Evolutionary conservation across 2,888 invertebrate species (phyloP).

Genomic region (Papilio protenor): DNA sequence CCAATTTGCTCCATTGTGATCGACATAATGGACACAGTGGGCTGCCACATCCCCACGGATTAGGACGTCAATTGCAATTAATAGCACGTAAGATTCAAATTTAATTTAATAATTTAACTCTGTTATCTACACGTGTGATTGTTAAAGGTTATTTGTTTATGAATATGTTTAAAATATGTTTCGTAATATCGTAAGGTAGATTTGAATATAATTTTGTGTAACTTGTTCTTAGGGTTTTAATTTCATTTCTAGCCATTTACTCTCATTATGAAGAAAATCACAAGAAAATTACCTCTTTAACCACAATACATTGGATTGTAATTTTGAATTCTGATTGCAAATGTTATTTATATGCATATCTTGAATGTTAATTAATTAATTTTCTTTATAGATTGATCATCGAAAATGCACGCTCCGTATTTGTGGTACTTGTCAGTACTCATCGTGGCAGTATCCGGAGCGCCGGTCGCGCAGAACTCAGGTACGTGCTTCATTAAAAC

Average conservation of each 20-base stretch:
- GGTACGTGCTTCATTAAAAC: conserved; percentile 52
- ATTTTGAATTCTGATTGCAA: too few species aligned
- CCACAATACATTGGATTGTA: too few species aligned
- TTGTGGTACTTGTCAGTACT: conserved; percentile 47
- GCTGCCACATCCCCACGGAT: conserved; percentile 22
- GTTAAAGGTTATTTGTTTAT: not conserved
- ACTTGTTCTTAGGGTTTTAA: too few species aligned
- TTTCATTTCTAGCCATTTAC: too few species aligned
- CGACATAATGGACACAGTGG: conserved; percentile 25
- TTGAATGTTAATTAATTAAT: not conserved
- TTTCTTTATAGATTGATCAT: conserved; percentile 25
- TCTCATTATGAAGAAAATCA: too few species aligned
- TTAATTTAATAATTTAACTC: not conserved
- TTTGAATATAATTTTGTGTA: too few species aligned
- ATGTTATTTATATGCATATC: not conserved
- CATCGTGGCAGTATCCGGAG: conserved; percentile 51
- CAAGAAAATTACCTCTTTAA: too few species aligned
- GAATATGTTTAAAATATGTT: too few species aligned
- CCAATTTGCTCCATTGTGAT: conserved; percentile 36
- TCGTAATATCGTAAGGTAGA: too few species aligned
- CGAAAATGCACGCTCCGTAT: conserved; percentile 43
- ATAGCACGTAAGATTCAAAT: conserved; percentile 26
- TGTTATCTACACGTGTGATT: not conserved
- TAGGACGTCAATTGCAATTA: conserved; percentile 31
- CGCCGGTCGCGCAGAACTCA: conserved; percentile 56